Percentiles rank a stretch among this genome's conserved stretches.
Evolutionary conservation across 1,140 invertebrate genomes (phyloP).

Genomic region (Caenorhabditis tropicalis): DNA sequence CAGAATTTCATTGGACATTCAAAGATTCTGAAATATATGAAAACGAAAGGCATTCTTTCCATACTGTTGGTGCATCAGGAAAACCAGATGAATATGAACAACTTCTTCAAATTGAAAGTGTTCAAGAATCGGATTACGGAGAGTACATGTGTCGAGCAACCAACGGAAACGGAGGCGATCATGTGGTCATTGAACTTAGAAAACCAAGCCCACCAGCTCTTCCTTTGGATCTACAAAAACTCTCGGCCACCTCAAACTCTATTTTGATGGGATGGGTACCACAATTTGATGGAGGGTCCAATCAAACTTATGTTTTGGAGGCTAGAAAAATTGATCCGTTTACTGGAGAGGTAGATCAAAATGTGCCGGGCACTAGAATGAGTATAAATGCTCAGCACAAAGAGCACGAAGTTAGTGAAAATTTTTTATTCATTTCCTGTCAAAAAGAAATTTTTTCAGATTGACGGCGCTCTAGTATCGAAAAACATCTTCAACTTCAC

Average conservation of each 20-base stretch:
- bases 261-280: constrained; percentile 48
- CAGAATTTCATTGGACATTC: constrained; percentile 50
- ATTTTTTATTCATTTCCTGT: too few species aligned
- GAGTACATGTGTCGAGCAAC: constrained; percentile 51
- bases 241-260: constrained; percentile 41
- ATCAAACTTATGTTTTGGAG: constrained; percentile 45
- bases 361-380: background rate
- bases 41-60: constrained; percentile 23
- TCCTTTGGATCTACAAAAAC: constrained; percentile 45
- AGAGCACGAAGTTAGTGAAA: background rate
- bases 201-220: constrained; percentile 30
- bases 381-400: constrained; percentile 37
- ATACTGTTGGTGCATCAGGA: background rate
- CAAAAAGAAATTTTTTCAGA: too few species aligned
- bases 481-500: constrained; percentile 51
- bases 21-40: constrained; percentile 22
- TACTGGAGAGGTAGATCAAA: background rate
- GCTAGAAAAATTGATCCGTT: constrained; percentile 41
- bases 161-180: constrained; percentile 50
- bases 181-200: constrained; percentile 51
- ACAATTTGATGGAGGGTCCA: constrained; percentile 51
- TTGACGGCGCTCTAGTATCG: constrained; percentile 6
- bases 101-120: constrained; percentile 35
- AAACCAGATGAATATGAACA: constrained; percentile 52
- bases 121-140: constrained; percentile 42